Conservation (phyloP, 2,113 vertebrate species). For the Etheostoma spectabile region DNA sequence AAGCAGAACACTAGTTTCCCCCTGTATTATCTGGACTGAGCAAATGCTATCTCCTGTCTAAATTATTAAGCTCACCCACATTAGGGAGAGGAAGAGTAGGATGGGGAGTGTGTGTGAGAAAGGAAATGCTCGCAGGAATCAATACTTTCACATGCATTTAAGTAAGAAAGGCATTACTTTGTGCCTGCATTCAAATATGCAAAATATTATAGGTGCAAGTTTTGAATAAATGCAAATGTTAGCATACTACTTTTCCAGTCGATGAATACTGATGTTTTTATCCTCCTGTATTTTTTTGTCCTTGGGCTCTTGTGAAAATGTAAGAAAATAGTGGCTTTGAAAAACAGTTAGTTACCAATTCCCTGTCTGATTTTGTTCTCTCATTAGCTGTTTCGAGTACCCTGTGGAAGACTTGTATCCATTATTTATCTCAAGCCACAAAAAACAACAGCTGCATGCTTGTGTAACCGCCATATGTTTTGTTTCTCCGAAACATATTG, state of each 20-base stretch:
- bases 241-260: slow-evolving; percentile 51
- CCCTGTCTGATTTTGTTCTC: slow-evolving; percentile 74
- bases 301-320: slow-evolving; percentile 74
- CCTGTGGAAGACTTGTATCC: slow-evolving; percentile 78
- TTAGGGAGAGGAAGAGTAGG: slow-evolving; percentile 34
- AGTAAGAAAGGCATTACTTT: slow-evolving; percentile 9
- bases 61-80: slow-evolving; percentile 70
- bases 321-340: slow-evolving; percentile 75
- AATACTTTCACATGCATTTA: slow-evolving; percentile 33
- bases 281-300: slow-evolving; percentile 65
- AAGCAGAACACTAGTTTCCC: slow-evolving; percentile 39
- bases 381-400: slow-evolving; percentile 80
- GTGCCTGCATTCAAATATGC: slow-evolving; percentile 37
- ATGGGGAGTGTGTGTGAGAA: slow-evolving; percentile 9
- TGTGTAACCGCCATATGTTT: slow-evolving; percentile 80
- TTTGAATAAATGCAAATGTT: slow-evolving; percentile 69
- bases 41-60: slow-evolving; percentile 38
- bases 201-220: slow-evolving; percentile 16
- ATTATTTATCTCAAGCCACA: slow-evolving; percentile 80
- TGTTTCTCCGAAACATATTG: slow-evolving; percentile 73
- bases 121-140: slow-evolving; percentile 22
- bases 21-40: slow-evolving; percentile 26
- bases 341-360: slow-evolving; percentile 77
- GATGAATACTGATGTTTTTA: slow-evolving; percentile 69
- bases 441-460: slow-evolving; percentile 81